A percentile compares a stretch with the other conserved stretches of the same genome.
Conservation (phyloP, 2,888 invertebrate species). For the Deilephila elpenor region DNA sequence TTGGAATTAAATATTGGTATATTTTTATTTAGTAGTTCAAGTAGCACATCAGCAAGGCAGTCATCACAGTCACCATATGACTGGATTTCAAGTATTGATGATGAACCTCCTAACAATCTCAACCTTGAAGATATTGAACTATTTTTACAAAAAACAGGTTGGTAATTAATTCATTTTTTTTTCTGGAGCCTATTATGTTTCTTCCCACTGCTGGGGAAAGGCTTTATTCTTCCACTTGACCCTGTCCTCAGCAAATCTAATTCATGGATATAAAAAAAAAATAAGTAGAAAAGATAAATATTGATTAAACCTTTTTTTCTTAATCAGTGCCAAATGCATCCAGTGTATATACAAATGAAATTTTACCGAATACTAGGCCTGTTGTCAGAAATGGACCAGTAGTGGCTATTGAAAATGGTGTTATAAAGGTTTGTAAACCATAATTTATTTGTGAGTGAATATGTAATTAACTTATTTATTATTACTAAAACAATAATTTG, state of each 20-base stretch:
- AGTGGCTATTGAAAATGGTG: conserved; percentile 79
- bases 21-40: conserved; percentile 54
- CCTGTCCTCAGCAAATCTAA: too few relatives aligned
- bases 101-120: conserved; percentile 67
- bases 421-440: conserved; percentile 67
- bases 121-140: conserved; percentile 76
- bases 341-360: conserved; percentile 38
- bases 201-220: too few relatives aligned
- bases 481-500: conserved; percentile 25
- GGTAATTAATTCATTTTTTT: background rate
- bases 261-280: too few relatives aligned
- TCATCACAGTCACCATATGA: conserved; percentile 73
- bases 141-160: conserved; percentile 74
- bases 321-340: conserved; percentile 30
- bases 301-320: background rate
- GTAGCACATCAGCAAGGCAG: conserved; percentile 60
- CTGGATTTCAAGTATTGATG: conserved; percentile 63
- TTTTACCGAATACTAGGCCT: conserved; percentile 41
- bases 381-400: conserved; percentile 66
- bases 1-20: background rate
- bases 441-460: too few relatives aligned
- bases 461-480: conserved; percentile 9
- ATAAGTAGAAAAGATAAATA: background rate
- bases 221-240: too few relatives aligned
- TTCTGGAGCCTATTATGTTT: too few relatives aligned